A percentile compares a stretch with the other conserved stretches of the same genome.
phyloP scores from a whole-genome alignment of 2,113 vertebrate species.

The Eulemur macaco region DNA sequence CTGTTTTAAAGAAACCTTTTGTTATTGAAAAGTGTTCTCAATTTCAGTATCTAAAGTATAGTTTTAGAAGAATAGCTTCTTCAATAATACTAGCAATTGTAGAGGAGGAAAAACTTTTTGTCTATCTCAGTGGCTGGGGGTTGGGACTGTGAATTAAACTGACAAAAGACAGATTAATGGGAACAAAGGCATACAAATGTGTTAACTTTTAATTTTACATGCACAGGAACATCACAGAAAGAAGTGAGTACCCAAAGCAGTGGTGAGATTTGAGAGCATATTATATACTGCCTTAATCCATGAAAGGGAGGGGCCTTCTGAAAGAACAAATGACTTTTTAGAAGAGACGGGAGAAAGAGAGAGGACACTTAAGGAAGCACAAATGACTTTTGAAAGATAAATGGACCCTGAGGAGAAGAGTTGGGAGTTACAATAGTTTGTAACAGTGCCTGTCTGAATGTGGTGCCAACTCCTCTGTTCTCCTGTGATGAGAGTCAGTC shows the following conservation, averaged over 20 bases:
- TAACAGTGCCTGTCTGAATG: neutral
- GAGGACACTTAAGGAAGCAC: neutral
- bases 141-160: neutral
- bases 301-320: neutral
- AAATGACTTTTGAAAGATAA: neutral
- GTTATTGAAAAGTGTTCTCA: neutral
- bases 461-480: neutral
- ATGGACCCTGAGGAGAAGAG: neutral
- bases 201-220: neutral
- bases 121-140: neutral
- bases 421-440: neutral
- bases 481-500: neutral
- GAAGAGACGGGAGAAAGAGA: neutral
- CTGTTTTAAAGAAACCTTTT: constrained; percentile 30
- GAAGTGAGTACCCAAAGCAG: neutral
- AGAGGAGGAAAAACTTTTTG: neutral
- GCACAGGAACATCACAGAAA: neutral
- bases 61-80: neutral
- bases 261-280: neutral
- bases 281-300: neutral
- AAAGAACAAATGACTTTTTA: neutral
- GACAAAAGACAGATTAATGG: neutral
- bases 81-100: neutral
- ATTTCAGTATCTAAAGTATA: neutral
- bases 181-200: neutral